A percentile compares a stretch with the other conserved stretches of the same genome.
Evolutionary conservation across 2,888 invertebrate genomes (phyloP).

Genomic region (Monopis laevigella): DNA sequence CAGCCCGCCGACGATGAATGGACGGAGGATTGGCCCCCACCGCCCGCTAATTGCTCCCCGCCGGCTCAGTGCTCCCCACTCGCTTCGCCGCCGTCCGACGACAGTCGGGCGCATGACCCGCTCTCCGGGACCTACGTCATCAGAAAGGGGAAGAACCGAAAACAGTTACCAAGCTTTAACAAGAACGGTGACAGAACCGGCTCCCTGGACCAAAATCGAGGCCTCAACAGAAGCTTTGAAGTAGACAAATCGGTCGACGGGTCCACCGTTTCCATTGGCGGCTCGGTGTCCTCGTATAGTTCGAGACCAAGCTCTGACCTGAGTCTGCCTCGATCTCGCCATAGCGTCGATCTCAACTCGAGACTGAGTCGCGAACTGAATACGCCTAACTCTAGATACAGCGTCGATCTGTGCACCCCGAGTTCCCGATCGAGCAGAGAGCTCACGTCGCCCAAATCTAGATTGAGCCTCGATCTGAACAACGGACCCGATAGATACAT

Average conservation of each 20-base stretch:
- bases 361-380: conserved; percentile 66
- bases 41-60: conserved; percentile 73
- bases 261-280: conserved; percentile 59
- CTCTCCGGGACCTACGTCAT: conserved; percentile 82
- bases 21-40: conserved; percentile 76
- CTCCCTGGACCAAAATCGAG: conserved; percentile 51
- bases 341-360: conserved; percentile 65
- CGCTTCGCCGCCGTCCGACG: conserved; percentile 62
- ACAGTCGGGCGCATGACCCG: conserved; percentile 41
- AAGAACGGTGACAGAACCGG: conserved; percentile 38
- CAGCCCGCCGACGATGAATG: conserved; percentile 71
- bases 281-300: conserved; percentile 67
- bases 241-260: conserved; percentile 59
- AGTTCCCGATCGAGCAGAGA: conserved; percentile 67
- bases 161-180: conserved; percentile 69
- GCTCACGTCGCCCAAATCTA: conserved; percentile 68
- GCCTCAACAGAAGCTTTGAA: conserved; percentile 53
- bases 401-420: conserved; percentile 73
- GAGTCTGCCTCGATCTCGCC: conserved; percentile 68
- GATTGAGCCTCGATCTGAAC: conserved; percentile 70
- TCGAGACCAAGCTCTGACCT: conserved; percentile 71
- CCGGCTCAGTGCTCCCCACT: conserved; percentile 75
- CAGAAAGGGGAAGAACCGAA: conserved; percentile 76
- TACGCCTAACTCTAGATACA: conserved; percentile 73
- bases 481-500: conserved; percentile 58